Base-by-base conservation (phyloP, 2,888 invertebrate genomes). In the Drosophila birchii region DNA sequence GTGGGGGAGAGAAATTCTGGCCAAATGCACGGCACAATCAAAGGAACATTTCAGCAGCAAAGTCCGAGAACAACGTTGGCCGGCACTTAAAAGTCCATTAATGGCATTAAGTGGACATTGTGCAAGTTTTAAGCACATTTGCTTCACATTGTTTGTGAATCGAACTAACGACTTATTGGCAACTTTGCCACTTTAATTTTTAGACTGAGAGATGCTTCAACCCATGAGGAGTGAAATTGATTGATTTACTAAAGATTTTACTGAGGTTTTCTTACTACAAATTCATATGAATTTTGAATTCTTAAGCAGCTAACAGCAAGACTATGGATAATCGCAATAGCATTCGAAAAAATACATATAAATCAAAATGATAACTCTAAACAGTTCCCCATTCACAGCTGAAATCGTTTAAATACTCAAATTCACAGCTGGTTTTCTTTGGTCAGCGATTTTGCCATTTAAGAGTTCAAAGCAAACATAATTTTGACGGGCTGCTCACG, bases 101-200 rank as follows among this genome's bases (percentile, higher is more conserved):
- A 88, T 86, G 87, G 89, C 84, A 86, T 80, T 84, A 88, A 88
- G 87, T 80, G 85, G 76, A 86, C 89, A 84, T 84, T 86, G 76
- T 80, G 68, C 59, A 67, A 72, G 69, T 76, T 80, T 86, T 76
- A 74, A 76, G 84, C 84, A 78, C 89, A 83, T 72, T 82, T 74
- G 60, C 82, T 62, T 49, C 72, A 71, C 68, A 60, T 60, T 59
- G 58, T 73, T 68, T 38, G 59, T 18, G n/a, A 43, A 36, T 51
- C 39, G 55, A 60, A 59, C 44, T 23, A 45, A 45, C 20, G 67
- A 36, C 61, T 62, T 45, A 38, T 16, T 44, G 61, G 23, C 20
- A 63, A 61, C 64, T 66, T 20, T 55, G 56, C 68, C 41, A 53
- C 51, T 53, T 53, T 11, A 16, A 53, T 6, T 53, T 53, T 53